phyloP scores from a whole-genome alignment of 2,888 invertebrate species.

The Drosophila barbarae region DNA sequence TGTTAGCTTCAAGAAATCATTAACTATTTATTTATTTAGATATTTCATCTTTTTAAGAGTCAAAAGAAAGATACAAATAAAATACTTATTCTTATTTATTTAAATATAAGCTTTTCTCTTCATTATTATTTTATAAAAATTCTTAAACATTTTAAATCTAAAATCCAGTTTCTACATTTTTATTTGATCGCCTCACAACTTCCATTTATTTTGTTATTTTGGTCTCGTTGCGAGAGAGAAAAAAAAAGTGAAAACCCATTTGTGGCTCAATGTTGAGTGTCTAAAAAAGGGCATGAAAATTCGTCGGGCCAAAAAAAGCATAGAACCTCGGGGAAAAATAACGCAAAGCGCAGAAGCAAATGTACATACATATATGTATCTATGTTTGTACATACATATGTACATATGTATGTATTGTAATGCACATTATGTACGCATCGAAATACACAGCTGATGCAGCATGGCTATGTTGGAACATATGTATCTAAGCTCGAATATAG shows the following conservation, averaged over 20 bases:
- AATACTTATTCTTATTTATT: too few species aligned
- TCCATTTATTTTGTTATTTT: background rate
- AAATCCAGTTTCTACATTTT: background rate
- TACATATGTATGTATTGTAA: background rate
- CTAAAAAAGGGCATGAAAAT: conserved; percentile 37
- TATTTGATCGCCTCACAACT: background rate
- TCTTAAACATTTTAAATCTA: background rate
- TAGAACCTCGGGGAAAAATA: conserved; percentile 18
- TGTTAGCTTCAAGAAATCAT: too few species aligned
- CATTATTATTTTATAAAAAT: background rate
- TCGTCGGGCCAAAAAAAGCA: conserved; percentile 27
- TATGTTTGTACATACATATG: background rate
- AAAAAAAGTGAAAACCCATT: conserved; percentile 31
- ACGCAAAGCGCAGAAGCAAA: conserved; percentile 24
- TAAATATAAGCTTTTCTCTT: background rate
- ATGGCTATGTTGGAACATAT: conserved; percentile 6
- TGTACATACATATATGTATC: background rate
- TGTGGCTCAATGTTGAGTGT: conserved; percentile 22
- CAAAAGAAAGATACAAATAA: too few species aligned
- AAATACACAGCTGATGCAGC: conserved; percentile 13
- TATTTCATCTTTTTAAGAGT: background rate
- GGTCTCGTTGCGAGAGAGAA: conserved; percentile 3
- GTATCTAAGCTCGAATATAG: background rate
- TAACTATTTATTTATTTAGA: too few species aligned
- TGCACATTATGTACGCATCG: conserved; percentile 14